phyloP scores from a whole-genome alignment of 2,113 vertebrate genomes.

The Pygoscelis antarcticus region DNA sequence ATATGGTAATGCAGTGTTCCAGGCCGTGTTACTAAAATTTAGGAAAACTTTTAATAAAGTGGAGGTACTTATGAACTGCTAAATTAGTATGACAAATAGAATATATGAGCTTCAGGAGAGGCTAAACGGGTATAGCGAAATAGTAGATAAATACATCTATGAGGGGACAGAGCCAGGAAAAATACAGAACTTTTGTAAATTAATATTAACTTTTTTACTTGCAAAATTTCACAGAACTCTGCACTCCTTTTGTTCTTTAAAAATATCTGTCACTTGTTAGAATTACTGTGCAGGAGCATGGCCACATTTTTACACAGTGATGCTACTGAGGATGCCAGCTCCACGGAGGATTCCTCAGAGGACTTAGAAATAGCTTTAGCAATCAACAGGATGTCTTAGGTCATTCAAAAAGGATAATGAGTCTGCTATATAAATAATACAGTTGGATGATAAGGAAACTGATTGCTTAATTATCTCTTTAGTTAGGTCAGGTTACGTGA shows the following conservation, averaged over 20 bases:
- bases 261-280: background rate
- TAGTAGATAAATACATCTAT: background rate
- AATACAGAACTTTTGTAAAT: background rate
- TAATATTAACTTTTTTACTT: background rate
- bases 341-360: background rate
- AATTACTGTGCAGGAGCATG: background rate
- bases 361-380: background rate
- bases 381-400: background rate
- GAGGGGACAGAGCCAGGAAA: background rate
- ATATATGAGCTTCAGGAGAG: background rate
- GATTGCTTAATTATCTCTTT: background rate
- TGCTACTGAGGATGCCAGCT: background rate
- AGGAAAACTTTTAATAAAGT: background rate
- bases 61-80: background rate
- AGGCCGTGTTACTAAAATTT: background rate
- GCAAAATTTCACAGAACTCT: background rate
- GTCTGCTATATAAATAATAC: background rate
- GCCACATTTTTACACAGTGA: background rate
- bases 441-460: background rate
- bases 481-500: background rate
- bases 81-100: background rate
- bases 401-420: background rate
- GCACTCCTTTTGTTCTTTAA: background rate
- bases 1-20: background rate
- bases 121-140: background rate